Base-by-base conservation (phyloP, 2,113 vertebrate genomes). In the Felis catus region DNA sequence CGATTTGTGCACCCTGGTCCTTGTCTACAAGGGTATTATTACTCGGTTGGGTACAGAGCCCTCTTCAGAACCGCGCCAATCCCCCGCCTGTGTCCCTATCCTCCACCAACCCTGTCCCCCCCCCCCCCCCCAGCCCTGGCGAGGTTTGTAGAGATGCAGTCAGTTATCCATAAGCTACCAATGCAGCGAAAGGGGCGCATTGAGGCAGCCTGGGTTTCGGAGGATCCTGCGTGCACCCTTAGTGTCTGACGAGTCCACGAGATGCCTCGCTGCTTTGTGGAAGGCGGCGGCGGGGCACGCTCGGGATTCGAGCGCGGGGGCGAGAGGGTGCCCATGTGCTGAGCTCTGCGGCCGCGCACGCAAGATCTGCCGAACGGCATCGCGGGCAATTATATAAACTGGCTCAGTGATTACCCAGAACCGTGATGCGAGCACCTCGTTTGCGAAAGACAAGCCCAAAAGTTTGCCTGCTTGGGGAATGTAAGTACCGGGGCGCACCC, bases 371-470 rank as follows among this genome's bases (percentile, higher is more conserved):
- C 13, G 12, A 76, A 51, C 33, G 3, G 92, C 81, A 13, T 92
- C 94, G 73, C 96, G 41, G 94, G 71, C 95, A 94, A 41, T 98
- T 98, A 98, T 51, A 89, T 98, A 98, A 98, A 97, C 98, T 31
- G 90, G 84, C 90, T 96, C 29, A 3, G 80, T 61, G 95, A 76
- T 55, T 80, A 23, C 74, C 79, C 66, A 70, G 89, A 71, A 80
- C 74, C 83, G 65, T 21, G 53, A 65, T 51, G 58, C 23, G 7
- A 45, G 63, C 95, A 19, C 85, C 36, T 5, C 1, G 61, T 48
- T 96, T 55, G 36, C 16, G 78, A 85, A 87, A 94, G 80, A 94
- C 76, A 81, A 94, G 58, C 93, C 70, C 61, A 51, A 97, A 98
- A 98, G 95, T 98, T 98, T 97, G 74, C 88, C 39, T 71, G 87